phyloP scores from a whole-genome alignment of 2,113 vertebrate species.

The Procavia capensis region DNA sequence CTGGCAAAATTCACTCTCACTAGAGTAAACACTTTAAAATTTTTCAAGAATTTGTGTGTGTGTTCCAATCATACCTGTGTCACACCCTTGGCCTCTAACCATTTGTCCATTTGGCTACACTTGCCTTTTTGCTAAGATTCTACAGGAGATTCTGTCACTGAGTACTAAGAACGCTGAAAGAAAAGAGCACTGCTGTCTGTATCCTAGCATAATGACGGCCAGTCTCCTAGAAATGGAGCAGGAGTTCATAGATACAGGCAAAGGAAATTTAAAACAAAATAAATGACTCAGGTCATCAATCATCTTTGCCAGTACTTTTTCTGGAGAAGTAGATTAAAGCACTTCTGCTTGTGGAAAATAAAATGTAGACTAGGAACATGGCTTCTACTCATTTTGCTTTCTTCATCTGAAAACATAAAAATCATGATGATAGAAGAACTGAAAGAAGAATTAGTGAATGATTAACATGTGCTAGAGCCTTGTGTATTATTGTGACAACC shows the following conservation, averaged over 20 bases:
- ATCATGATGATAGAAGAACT: slow-evolving; percentile 38
- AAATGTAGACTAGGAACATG: slow-evolving; percentile 42
- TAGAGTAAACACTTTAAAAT: slow-evolving; percentile 20
- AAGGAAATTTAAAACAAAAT: slow-evolving; percentile 70
- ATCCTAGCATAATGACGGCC: slow-evolving; percentile 13
- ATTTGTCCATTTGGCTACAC: slow-evolving; percentile 40
- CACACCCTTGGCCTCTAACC: slow-evolving; percentile 31
- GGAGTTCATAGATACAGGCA: slow-evolving; percentile 49
- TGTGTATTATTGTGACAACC: slow-evolving; percentile 25
- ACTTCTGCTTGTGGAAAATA: slow-evolving; percentile 56
- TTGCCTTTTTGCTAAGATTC: slow-evolving; percentile 41
- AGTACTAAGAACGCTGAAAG: slow-evolving; percentile 36
- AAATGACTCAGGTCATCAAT: slow-evolving; percentile 42
- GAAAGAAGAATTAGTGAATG: slow-evolving; percentile 54
- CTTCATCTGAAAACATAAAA: slow-evolving; percentile 65
- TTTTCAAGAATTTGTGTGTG: neutral
- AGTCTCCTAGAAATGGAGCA: slow-evolving; percentile 53
- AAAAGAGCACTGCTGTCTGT: slow-evolving; percentile 28
- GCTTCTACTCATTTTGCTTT: slow-evolving; percentile 63
- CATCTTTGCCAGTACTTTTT: slow-evolving; percentile 48
- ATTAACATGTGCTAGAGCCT: neutral
- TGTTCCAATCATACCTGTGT: neutral
- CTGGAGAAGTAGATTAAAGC: slow-evolving; percentile 42
- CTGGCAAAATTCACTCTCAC: slow-evolving; percentile 2
- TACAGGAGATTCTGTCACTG: slow-evolving; percentile 36